Base-by-base conservation (phyloP, 1,140 invertebrate species). In the Drosophila ambigua region DNA sequence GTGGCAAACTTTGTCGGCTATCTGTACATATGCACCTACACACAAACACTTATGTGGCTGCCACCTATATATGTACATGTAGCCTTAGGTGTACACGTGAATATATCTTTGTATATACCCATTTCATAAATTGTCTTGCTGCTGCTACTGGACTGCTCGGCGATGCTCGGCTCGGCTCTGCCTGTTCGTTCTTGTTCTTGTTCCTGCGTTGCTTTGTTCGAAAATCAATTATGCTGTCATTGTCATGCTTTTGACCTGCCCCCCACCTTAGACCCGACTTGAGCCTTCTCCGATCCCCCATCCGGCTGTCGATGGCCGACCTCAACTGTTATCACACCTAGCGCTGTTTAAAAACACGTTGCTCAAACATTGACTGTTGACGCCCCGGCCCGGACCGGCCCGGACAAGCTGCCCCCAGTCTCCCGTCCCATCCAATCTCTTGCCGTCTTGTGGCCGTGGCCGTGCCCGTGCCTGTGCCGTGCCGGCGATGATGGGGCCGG, bases 181-280 rank as follows among this genome's bases (percentile, higher is more conserved):
- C 15, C 53, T 54, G 43, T 66, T 62, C 66, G 58, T 67, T 41
- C 57, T 62, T 71, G 52, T 64, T 59, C 57, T 69, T 79, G 73
- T 80, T 85, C 72, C 82, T 77, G 82, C 63, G 71, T 67, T 75
- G 77, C 79, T 77, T 87, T 88, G 83, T 83, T 88, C 71, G 83
- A 82, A 83, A 87, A 87, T 87, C 82, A 87, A 87, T 87, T 87
- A 87, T 87, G 82, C 83, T 87, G 82, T 87, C 82, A 88, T 87
- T 87, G 82, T 88, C 82, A 88, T 87, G 83, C 83, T 72, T 81
- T 76, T 83, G 82, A 88, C 83, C 82, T 75, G 57, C 26, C 51
- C 9, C 58, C 9, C 6, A 24, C 23, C 23, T 24, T 4, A 24
- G 8, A 13, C 41, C 23, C 28, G 60, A 23, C 39, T 52, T n/a